Evolutionary conservation across 2,888 invertebrate genomes (phyloP).

Genomic region (Aethes cnicana): DNA sequence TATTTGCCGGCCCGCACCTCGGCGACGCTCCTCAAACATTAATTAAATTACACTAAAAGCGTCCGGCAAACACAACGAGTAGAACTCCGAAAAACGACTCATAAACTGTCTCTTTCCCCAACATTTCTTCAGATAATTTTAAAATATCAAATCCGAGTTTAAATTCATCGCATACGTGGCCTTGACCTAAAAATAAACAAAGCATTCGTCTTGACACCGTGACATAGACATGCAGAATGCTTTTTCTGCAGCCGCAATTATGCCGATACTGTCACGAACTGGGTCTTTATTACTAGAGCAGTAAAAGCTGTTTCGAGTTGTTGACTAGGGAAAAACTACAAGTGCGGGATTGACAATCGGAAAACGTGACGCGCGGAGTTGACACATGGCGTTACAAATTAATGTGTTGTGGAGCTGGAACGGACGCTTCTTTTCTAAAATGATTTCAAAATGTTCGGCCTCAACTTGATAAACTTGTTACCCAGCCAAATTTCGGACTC

Average conservation of each 20-base stretch:
- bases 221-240: conserved; percentile 48
- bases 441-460: conserved; percentile 11
- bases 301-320: conserved; percentile 33
- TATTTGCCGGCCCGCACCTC: conserved; percentile 3
- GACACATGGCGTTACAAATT: conserved; percentile 36
- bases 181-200: conserved; percentile 75
- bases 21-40: conserved; percentile 6
- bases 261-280: neutral
- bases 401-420: conserved; percentile 30
- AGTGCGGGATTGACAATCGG: conserved; percentile 25
- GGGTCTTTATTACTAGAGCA: conserved; percentile 29
- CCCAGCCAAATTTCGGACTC: conserved; percentile 3
- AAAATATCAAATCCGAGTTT: conserved; percentile 24
- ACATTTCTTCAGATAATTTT: conserved; percentile 36
- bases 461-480: conserved; percentile 1
- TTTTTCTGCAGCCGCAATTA: conserved; percentile 36
- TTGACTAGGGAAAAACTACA: conserved; percentile 33
- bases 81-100: conserved; percentile 33
- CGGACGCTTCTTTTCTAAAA: conserved; percentile 7
- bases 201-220: conserved; percentile 66
- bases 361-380: conserved; percentile 33
- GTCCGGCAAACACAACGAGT: neutral
- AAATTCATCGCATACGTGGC: conserved; percentile 39
- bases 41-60: conserved; percentile 25
- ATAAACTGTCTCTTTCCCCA: conserved; percentile 38